Conservation (phyloP, 2,113 vertebrate species). For the Bubo bubo region DNA sequence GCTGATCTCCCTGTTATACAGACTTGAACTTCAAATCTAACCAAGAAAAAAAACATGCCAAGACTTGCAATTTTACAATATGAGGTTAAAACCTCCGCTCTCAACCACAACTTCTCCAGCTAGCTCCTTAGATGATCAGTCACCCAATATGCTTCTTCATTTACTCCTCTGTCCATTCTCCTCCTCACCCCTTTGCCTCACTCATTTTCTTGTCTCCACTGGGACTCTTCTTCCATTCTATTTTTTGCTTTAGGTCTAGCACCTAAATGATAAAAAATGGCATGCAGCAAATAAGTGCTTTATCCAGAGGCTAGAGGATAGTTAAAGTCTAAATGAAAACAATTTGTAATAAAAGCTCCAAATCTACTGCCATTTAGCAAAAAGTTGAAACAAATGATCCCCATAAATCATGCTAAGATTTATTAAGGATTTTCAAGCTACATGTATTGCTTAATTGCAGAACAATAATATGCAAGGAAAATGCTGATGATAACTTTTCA, state of each 20-base stretch:
- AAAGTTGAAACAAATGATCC: conserved; percentile 62
- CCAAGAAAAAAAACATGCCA: not conserved
- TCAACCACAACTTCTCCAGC: not conserved
- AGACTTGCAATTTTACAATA: not conserved
- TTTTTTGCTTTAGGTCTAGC: conserved; percentile 49
- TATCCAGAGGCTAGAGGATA: conserved; percentile 49
- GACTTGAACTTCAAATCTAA: not conserved
- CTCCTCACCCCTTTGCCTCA: not conserved
- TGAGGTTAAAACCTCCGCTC: not conserved
- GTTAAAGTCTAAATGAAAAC: conserved; percentile 70
- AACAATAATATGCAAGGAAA: conserved; percentile 2
- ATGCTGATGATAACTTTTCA: not conserved
- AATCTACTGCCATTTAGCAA: conserved; percentile 64
- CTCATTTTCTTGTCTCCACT: not conserved
- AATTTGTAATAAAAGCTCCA: conserved; percentile 67
- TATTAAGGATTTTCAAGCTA: conserved; percentile 9
- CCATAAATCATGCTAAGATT: conserved; percentile 61
- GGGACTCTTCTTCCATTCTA: not conserved
- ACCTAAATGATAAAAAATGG: conserved; percentile 60
- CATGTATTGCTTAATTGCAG: conserved; percentile 5
- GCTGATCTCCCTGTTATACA: not conserved
- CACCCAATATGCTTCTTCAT: not conserved
- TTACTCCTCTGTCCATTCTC: not conserved
- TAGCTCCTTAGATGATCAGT: not conserved
- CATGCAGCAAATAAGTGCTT: conserved; percentile 51